Base-by-base conservation (phyloP, 2,113 vertebrate species). In the Pterophyllum scalare region DNA sequence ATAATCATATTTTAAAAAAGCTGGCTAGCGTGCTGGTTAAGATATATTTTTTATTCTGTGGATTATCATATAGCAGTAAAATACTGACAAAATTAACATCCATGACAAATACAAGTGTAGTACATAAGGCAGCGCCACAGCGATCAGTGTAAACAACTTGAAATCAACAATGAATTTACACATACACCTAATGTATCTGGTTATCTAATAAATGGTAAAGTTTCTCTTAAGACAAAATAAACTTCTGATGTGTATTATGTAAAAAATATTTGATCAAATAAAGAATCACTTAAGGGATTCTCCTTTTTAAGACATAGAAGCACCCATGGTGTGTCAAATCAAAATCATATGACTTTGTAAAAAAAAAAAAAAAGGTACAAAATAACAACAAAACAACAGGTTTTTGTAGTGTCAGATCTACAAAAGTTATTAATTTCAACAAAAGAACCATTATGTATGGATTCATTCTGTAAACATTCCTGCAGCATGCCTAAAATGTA, bases 381-480 rank as follows among this genome's bases (percentile, higher is more conserved):
- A 91, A 80, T 12, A 67, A 6, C 19, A 59, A 64, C 5, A 11
- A 17, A 2, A 4, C 9, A 19, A 46, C 13, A 7, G 10, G 35
- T 2, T 38, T 76, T 46, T 61, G 17, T 4, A 9, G 59, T 72
- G 54, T 28, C 59, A 77, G 81, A 79, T 67, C 11, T 82, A 78
- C 15, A 79, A 54, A 80, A 84, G 10, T 5, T 22, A 33, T 31
- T 28, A 0, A 20, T 72, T 62, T 13, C 22, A 38, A 86, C 19
- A 70, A 31, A 1, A 0, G 19, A 49, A 46, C 26, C 59, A 31
- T 46, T 52, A 13, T 64, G n/a, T 40, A 24, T 33, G 9, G 65
- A 78, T 70, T 33, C 3, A 59, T 65, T 46, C 33, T 81, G 82
- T 87, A 89, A 92, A 91, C 85, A 72, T 60, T 12, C 19, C 2